Conservation (phyloP, 2,888 invertebrate genomes). For the Ptychoptera albimana region DNA sequence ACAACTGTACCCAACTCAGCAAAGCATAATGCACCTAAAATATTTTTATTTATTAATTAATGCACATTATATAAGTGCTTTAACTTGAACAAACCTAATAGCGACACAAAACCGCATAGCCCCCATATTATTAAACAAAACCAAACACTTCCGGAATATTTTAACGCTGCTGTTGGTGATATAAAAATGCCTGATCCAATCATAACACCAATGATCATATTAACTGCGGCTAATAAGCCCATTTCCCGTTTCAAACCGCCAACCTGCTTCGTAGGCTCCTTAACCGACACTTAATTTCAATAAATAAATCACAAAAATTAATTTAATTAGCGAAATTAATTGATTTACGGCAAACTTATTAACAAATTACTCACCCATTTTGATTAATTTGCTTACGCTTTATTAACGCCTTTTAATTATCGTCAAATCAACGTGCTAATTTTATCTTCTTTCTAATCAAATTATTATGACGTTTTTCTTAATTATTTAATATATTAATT, state of each 20-base stretch:
- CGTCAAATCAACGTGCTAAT: no score
- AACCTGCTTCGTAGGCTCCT: conserved; percentile 23
- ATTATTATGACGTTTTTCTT: no score
- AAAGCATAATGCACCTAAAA: conserved; percentile 58
- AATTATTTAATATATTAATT: no score
- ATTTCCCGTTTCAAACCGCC: conserved; percentile 56
- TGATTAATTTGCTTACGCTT: no score
- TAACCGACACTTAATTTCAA: conserved; percentile 17
- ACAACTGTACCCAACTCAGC: conserved; percentile 68
- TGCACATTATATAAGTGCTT: conserved; percentile 38
- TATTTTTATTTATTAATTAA: no score
- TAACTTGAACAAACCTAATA: conserved; percentile 32
- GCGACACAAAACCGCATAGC: conserved; percentile 58
- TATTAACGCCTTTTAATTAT: no score
- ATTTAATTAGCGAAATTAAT: neutral
- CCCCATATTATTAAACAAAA: conserved; percentile 65
- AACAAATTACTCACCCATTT: no score
- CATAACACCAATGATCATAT: conserved; percentile 75
- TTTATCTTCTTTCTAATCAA: no score
- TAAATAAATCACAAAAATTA: neutral
- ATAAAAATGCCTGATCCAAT: conserved; percentile 84
- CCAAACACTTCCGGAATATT: conserved; percentile 63
- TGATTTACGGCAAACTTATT: no score
- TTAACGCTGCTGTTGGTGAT: conserved; percentile 60
- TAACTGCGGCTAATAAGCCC: conserved; percentile 66